Evolutionary conservation across 2,113 vertebrate genomes (phyloP), one percentile per base, ranked within the genome.

Genomic region (Strigops habroptila): DNA sequence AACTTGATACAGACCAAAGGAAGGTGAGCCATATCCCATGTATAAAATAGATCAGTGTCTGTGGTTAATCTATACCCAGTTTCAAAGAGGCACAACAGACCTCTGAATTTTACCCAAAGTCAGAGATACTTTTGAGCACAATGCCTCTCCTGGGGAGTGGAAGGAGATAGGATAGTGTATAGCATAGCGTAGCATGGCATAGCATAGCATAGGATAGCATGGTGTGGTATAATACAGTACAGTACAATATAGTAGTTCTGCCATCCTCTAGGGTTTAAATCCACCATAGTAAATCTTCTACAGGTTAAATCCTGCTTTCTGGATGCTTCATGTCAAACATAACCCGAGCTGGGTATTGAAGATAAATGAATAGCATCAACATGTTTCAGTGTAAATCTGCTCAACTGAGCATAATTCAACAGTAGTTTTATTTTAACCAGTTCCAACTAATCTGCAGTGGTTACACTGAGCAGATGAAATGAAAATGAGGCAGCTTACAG

Each of bases 401-500:
- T 74, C 39, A 84, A 33, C 35, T 92, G 53, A 69, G 53, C 27
- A 41, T 82, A 91, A 74, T 30, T 4, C 52, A 90, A 27, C 12
- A 35, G 14, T 25, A 35, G 4, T 62, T 51, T 96, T 92, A 59
- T 75, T 85, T 85, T 70, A 91, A 94, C 27, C 28, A 88, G 12
- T 28, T 89, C 39, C 21, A 62, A 67, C 57, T 65, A 52, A 86
- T 76, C 75, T 95, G 52, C 37, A 30, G 59, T 76, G 79, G 78
- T 69, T 89, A 14, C 48, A 68, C 44, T 22, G 81, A 92, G 22
- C 8, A 86, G 80, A 91, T 6, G 12, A 95, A 95, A 37, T 60
- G 39, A 55, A 59, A 87, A 96, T 65, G 16, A 59, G 68, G n/a
- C 75, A 73, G 49, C 85, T 96, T 85, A 96, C 96, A 91, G 14